Evolutionary conservation across 2,113 vertebrate genomes (phyloP), one percentile per base, ranked within the genome.

Genomic region (Festucalex cinctus): DNA sequence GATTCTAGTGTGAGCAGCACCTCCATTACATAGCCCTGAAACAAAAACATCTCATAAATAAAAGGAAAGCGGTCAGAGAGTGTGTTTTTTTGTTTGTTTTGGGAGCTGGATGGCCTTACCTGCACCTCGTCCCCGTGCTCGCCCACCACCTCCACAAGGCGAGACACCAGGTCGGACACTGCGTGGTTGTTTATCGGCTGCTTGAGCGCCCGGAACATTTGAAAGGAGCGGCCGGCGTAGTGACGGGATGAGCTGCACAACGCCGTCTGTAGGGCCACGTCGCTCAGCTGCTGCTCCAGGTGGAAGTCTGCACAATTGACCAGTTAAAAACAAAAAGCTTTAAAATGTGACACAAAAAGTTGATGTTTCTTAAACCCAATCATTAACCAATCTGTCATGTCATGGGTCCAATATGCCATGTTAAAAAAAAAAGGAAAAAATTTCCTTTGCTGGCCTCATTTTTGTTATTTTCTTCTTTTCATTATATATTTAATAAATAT

Each of bases 81-180:
- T 46, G 17, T 6, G 4, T 17, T 46, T 44, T 37, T 9, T 7
- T 44, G 10, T 26, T 58, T 12, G 1, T 5, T 1, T 53, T 5
- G 48, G 0, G 24, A 0, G 51, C 1, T 9, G 44, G 22, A 9
- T 10, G 9, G 17, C 32, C 84, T 9, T 88, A 98, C 97, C 95
- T 99, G 97, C 84, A 98, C 95, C 83, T 99, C 97, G 70, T 99
- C 97, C 32, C 96, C 96, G 0, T 98, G 95, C 72, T 99, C 97
- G 77, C 96, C 97, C 26, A 98, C 96, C 84, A 98, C 96, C 88
- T 99, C 97, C 5, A 99, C 96, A 59, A 99, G 75, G 37, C 96
- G 94, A 0, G 97, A 98, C 16, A 99, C 92, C 73, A 99, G 91
- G 84, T 98, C 96, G 19, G 97, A 94, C 44, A 99, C 90, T 0